A percentile compares a stretch with the other conserved stretches of the same genome.
Evolutionary conservation across 2,797 vertebrate genomes (phyloP).

Genomic region (Coreius guichenoti): DNA sequence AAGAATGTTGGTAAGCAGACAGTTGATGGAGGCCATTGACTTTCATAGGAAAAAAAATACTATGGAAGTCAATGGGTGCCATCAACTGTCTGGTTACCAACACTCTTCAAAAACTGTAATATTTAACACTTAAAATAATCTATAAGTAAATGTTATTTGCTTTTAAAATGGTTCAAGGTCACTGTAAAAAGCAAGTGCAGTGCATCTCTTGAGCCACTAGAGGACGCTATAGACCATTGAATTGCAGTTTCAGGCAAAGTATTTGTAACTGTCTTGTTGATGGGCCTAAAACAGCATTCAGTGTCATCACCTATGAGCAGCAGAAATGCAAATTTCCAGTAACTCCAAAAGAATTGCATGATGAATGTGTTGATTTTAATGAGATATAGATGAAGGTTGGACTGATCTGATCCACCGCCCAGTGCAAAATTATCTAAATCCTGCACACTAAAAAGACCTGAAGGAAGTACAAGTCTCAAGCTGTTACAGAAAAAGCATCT

Average conservation of each 20-base stretch:
- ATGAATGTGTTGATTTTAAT: background rate
- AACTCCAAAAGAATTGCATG: too few species aligned
- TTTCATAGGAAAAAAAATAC: too few species aligned
- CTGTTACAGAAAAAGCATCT: constrained; percentile 53
- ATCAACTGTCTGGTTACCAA: too few species aligned
- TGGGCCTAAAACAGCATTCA: background rate
- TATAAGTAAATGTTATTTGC: background rate
- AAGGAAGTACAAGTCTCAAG: constrained; percentile 59
- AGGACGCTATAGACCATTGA: constrained; percentile 10
- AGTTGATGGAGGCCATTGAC: too few species aligned
- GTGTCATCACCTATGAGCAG: background rate
- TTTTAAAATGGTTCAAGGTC: background rate
- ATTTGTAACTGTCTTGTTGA: background rate
- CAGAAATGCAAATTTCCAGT: background rate
- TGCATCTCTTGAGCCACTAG: background rate
- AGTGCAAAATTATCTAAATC: constrained; percentile 32
- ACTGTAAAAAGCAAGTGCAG: background rate
- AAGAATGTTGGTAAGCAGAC: too few species aligned
- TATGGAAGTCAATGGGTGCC: too few species aligned
- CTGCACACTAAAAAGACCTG: constrained; percentile 69
- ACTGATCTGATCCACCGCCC: background rate
- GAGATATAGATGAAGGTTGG: background rate
- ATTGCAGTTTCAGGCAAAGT: background rate
- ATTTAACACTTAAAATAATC: background rate
- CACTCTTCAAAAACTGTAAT: too few species aligned